These are phyloP conservation scores for Agrochola macilenta DNA, from an alignment of 2,888 invertebrate species.

Conservation along the genomic window DNA sequence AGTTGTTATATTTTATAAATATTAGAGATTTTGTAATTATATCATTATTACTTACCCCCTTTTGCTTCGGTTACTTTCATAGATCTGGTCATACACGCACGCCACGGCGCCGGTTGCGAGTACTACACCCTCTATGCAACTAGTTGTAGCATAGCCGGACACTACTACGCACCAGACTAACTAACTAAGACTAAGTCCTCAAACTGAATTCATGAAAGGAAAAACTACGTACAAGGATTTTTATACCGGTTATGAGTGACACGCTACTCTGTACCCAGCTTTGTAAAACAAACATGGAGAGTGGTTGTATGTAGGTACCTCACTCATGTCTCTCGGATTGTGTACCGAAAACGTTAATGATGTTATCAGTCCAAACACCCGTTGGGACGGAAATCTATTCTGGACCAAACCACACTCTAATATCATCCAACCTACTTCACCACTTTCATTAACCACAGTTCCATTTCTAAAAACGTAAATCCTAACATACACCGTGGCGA, in stretches of 20 bases:
- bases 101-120: not conserved
- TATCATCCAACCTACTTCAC: conserved; percentile 28
- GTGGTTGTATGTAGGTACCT: not conserved
- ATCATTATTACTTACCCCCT: too few species aligned
- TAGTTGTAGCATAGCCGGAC: too few species aligned
- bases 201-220: not conserved
- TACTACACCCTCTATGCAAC: too few species aligned
- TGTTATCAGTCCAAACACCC: not conserved
- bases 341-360: not conserved
- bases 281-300: not conserved
- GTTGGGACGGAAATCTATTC: not conserved
- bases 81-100: not conserved
- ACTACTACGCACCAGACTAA: not conserved
- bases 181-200: too few species aligned
- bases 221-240: not conserved
- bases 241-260: not conserved
- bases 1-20: too few species aligned
- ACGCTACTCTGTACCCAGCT: not conserved
- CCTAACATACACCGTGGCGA: conserved; percentile 65
- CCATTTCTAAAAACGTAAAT: conserved; percentile 71
- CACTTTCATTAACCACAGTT: conserved; percentile 49
- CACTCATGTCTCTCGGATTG: not conserved
- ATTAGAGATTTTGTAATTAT: too few species aligned
- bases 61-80: too few species aligned
- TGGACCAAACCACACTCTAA: conserved; percentile 15